A percentile compares a stretch with the other conserved stretches of the same genome.
These are phyloP conservation scores for Penaeus indicus DNA, from an alignment of 1,140 invertebrate genomes.

Conservation along the genomic window DNA sequence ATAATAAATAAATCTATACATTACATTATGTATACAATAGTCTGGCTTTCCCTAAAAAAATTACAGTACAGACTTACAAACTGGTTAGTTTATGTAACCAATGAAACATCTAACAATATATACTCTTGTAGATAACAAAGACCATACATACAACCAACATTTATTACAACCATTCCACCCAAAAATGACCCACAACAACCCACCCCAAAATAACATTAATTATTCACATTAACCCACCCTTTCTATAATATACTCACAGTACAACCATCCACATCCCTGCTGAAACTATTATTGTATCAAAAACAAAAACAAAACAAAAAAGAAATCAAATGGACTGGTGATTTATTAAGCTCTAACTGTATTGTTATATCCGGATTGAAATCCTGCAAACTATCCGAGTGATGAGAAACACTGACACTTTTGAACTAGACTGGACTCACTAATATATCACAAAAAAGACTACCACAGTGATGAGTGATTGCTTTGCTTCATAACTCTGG, in stretches of 20 bases:
- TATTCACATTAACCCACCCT: slow-evolving; percentile 20
- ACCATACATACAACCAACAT: slow-evolving; percentile 53
- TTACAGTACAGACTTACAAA: slow-evolving; percentile 44
- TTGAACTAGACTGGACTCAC: too few species aligned
- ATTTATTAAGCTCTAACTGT: too few species aligned
- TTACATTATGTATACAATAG: slow-evolving; percentile 27
- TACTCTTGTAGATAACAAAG: slow-evolving; percentile 53
- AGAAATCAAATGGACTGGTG: too few species aligned
- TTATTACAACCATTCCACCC: slow-evolving; percentile 46
- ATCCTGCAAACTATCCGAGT: too few species aligned
- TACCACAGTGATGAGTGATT: slow-evolving; percentile 21
- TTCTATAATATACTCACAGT: slow-evolving; percentile 24
- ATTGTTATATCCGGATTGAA: too few species aligned
- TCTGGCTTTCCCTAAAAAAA: slow-evolving; percentile 19
- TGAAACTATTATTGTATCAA: slow-evolving; percentile 36
- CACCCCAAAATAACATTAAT: slow-evolving; percentile 18
- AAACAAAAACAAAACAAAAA: not conserved
- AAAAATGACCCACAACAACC: slow-evolving; percentile 42
- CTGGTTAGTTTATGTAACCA: slow-evolving; percentile 41
- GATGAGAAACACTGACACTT: too few species aligned
- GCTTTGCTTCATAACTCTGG: too few species aligned
- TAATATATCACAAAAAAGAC: not conserved
- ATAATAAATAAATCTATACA: slow-evolving; percentile 34
- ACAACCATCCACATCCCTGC: slow-evolving; percentile 40
- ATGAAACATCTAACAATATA: slow-evolving; percentile 51